Base-by-base conservation (phyloP, 2,797 vertebrate genomes). In the Vipera latastei region DNA sequence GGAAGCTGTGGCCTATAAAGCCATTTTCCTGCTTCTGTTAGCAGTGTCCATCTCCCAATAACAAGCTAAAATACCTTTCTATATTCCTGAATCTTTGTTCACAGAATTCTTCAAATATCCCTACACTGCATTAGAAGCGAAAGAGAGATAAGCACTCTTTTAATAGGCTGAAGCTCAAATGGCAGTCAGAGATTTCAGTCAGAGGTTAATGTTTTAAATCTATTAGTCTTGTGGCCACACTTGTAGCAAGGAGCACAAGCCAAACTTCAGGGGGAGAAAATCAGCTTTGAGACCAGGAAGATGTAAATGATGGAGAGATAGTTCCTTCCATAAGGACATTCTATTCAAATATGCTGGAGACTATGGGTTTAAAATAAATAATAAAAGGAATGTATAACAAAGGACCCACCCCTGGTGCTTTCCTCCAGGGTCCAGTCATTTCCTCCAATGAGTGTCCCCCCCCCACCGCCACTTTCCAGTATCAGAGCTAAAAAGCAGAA, bases 71-170 rank as follows among this genome's bases (percentile, higher is more conserved):
- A 96, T 89, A 92, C 90, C 88, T 11, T 90, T 93, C 94, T 95
- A 22, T 93, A 92, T 93, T 96, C 92, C 96, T 91, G 89, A 89
- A 94, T 63, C 92, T 95, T 97, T 90, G 91, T 97, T 96, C 96
- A 95, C 93, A 94, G 86, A 93, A 95, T 92, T 96, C 93, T 96
- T 97, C 96, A 95, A 95, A 91, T 96, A 96, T 97, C 97, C 95
- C 96, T 96, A 92, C 94, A 93, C 96, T 92, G 94, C 95, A 96
- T 89, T 93, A 56, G 95, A 96, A 96, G 92, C 96, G 92, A 97
- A 97, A 96, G 94, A 85, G 96, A 96, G 95, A 96, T 95, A 96
- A 97, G 96, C 91, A 94, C 59, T 93, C 93, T 92, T 95, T 96
- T 95, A 96, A 89, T 93, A 96, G 96, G 78, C 93, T 96, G 51